Percentiles rank a stretch among this genome's conserved stretches.
Evolutionary conservation across 2,888 invertebrate genomes (phyloP).

Genomic region (Boloria euphrosyne): DNA sequence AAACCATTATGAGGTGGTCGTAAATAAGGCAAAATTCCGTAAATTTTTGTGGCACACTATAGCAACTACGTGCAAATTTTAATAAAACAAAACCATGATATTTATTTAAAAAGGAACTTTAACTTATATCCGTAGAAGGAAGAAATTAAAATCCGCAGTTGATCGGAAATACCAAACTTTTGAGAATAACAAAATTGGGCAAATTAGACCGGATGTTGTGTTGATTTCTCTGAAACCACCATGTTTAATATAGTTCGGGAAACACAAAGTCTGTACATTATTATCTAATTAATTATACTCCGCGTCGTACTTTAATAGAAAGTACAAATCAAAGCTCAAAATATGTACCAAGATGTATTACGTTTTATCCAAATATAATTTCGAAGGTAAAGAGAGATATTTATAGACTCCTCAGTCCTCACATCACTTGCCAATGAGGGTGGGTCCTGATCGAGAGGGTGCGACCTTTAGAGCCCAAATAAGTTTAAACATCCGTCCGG

Average conservation of each 20-base stretch:
- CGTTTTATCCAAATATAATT: slow-evolving; percentile 9
- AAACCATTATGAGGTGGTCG: too few species aligned
- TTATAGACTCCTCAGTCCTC: slow-evolving; percentile 23
- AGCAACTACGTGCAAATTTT: too few species aligned
- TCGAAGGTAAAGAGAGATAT: slow-evolving; percentile 20
- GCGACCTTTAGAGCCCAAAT: slow-evolving; percentile 42
- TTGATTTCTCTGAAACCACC: slow-evolving; percentile 3
- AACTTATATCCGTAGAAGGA: too few species aligned
- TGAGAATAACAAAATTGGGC: background rate
- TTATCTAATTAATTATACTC: too few species aligned
- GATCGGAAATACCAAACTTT: background rate
- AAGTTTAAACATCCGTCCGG: slow-evolving; percentile 47
- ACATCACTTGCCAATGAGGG: slow-evolving; percentile 12
- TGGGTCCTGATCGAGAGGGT: slow-evolving; percentile 30
- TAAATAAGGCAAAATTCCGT: too few species aligned
- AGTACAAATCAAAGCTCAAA: too few species aligned
- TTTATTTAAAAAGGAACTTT: too few species aligned
- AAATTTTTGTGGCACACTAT: too few species aligned
- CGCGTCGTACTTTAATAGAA: too few species aligned
- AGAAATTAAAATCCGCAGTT: background rate
- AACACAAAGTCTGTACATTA: background rate
- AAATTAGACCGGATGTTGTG: background rate
- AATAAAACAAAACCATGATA: too few species aligned
- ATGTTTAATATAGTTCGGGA: background rate
- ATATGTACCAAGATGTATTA: too few species aligned